Conservation (phyloP, 2,113 vertebrate genomes). For the Xiphias gladius region DNA sequence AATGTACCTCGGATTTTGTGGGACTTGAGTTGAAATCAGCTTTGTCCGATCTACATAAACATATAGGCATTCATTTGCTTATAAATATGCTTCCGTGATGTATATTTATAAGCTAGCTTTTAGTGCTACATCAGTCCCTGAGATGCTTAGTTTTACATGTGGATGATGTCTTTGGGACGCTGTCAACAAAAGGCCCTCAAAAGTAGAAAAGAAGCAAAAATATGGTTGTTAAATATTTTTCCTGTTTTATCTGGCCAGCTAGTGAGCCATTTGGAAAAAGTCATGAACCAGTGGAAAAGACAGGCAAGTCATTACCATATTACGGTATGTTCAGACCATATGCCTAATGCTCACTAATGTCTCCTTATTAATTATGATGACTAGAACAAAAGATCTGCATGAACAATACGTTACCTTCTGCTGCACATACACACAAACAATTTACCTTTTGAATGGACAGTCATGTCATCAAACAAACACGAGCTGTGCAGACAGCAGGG, state of each 20-base stretch:
- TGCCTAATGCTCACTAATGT: not conserved
- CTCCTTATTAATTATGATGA: slow-evolving; percentile 1
- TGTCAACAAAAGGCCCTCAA: slow-evolving; percentile 19
- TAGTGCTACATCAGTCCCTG: slow-evolving; percentile 4
- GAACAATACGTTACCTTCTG: slow-evolving; percentile 7
- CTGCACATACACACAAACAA: slow-evolving; percentile 26
- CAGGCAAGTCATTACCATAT: not conserved
- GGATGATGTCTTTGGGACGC: slow-evolving; percentile 32
- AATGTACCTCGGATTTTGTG: not conserved
- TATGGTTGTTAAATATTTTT: slow-evolving; percentile 29
- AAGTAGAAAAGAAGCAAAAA: slow-evolving; percentile 22
- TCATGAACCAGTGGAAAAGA: slow-evolving; percentile 39
- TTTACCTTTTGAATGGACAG: slow-evolving; percentile 62
- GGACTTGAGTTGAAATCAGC: no score
- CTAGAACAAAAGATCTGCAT: slow-evolving; percentile 23
- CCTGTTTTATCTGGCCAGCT: slow-evolving; percentile 27
- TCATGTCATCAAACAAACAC: slow-evolving; percentile 41
- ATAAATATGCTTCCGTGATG: not conserved
- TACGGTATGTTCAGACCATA: not conserved
- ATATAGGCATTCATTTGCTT: not conserved
- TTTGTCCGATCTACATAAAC: not conserved
- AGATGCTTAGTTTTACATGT: slow-evolving; percentile 33
- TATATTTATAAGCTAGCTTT: not conserved
- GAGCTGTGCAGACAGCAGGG: slow-evolving; percentile 59
- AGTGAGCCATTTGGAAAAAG: slow-evolving; percentile 37